Base-by-base conservation (phyloP, 2,113 vertebrate species). In the Corythornis madagascariensis region DNA sequence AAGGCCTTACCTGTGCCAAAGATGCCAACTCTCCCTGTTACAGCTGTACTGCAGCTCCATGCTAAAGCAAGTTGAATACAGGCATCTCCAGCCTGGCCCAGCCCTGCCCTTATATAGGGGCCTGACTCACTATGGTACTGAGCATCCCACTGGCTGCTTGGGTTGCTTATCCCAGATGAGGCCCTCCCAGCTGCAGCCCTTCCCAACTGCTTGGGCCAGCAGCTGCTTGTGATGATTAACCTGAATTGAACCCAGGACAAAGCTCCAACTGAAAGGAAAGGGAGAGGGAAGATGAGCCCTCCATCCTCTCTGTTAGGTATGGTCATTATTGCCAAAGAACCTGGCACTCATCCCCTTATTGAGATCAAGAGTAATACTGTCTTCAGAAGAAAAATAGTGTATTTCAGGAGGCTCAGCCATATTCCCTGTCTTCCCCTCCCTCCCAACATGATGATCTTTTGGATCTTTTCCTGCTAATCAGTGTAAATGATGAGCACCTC, bases 321-420 rank as follows among this genome's bases (percentile, higher is more conserved):
- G 19, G 73, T 83, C 22, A 91, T 83, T 88, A 33, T 52, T 90
- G 73, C 25, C 56, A 69, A 74, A 92, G 69, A 84, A 90, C 74
- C 52, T 76, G 26, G 25, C 42, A 42, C 73, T 77, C 53, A 38
- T 67, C 24, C 82, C n/a, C 25, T 56, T 55, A 19, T 53, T 43
- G 64, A 75, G 66, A 79, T 78, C 25, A 61, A 63, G n/a, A 76
- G 29, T 57, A 18, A 43, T 56, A 43, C 8, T 79, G 50, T 59
- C 33, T 88, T 86, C 16, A 69, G 50, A 83, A 79, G 42, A 73
- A 80, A 65, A 89, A 17, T 4, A 65, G 50, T n/a, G 25, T 48
- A 2, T 81, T 78, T 74, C 40, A 71, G 43, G 71, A 84, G 43
- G 15, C 16, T 6, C 2, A 71, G 45, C 25, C n/a, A 16, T 48